A percentile compares a stretch with the other conserved stretches of the same genome.
These are phyloP conservation scores for Calephelis nemesis DNA, from an alignment of 1,140 invertebrate genomes.

Conservation along the genomic window DNA sequence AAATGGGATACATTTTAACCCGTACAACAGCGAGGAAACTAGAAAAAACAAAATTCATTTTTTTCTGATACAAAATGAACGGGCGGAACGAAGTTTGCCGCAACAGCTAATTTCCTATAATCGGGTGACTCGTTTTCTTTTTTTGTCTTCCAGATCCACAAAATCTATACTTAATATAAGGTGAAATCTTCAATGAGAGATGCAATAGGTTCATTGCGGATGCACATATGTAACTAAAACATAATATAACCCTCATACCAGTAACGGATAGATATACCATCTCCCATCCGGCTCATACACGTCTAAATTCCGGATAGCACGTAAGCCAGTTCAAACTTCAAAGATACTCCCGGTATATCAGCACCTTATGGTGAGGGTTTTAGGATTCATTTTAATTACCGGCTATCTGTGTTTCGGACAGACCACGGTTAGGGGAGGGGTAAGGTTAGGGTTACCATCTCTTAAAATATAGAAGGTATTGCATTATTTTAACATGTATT, in stretches of 20 bases:
- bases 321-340: neutral
- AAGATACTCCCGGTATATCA: neutral
- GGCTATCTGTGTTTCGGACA: slow-evolving; percentile 18
- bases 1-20: no score
- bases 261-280: no score
- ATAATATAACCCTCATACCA: no score
- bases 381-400: slow-evolving; percentile 18
- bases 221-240: no score
- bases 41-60: no score
- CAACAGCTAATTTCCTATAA: neutral
- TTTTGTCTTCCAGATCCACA: no score
- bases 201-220: no score
- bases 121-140: neutral
- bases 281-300: neutral
- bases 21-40: no score
- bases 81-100: no score
- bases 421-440: slow-evolving; percentile 19
- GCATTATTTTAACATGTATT: neutral
- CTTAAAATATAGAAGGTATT: neutral
- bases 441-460: neutral
- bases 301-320: neutral
- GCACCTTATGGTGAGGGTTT: neutral
- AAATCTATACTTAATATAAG: no score
- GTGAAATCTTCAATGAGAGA: no score
- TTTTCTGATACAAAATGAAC: no score